Evolutionary conservation across 92 coral and sea anemone genomes (phyloP).

Genomic region (Phenganax stokvisi): DNA sequence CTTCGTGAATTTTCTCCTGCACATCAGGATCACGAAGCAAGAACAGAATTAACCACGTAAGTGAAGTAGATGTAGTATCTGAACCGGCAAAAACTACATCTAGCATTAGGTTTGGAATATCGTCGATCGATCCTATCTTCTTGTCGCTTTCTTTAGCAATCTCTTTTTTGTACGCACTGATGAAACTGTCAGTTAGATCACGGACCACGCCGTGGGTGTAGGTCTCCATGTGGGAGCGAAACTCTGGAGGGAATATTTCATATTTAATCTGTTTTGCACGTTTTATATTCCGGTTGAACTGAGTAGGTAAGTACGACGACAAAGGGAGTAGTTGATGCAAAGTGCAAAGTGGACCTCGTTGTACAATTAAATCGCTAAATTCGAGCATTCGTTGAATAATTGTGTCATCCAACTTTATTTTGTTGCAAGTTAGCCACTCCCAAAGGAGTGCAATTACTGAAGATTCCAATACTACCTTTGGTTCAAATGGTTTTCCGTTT

Average conservation of each 20-base stretch:
- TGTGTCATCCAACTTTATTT: background rate
- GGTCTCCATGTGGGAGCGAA: too few relatives aligned
- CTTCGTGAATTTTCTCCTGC: slow-evolving; percentile 44
- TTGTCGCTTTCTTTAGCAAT: background rate
- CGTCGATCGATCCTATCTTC: slow-evolving; percentile 12
- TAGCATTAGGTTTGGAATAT: background rate
- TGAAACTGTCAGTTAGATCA: too few relatives aligned
- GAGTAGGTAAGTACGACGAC: too few relatives aligned
- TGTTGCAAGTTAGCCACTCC: slow-evolving; percentile 1
- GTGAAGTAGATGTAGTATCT: slow-evolving; percentile 46
- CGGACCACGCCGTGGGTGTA: too few relatives aligned
- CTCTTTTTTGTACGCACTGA: background rate
- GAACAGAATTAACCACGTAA: slow-evolving; percentile 45
- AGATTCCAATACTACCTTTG: background rate
- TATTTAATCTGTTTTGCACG: too few relatives aligned
- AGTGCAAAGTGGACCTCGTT: too few relatives aligned
- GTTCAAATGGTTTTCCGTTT: background rate
- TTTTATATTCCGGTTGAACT: too few relatives aligned
- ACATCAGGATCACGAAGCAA: slow-evolving; percentile 34
- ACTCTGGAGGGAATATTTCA: too few relatives aligned
- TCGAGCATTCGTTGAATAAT: background rate
- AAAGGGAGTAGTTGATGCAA: too few relatives aligned
- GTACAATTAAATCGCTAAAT: too few relatives aligned
- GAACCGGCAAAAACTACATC: background rate
- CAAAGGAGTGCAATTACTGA: background rate